A percentile compares a stretch with the other conserved stretches of the same genome.
phyloP scores from a whole-genome alignment of 2,113 vertebrate species.

The Gasterosteus nipponicus region DNA sequence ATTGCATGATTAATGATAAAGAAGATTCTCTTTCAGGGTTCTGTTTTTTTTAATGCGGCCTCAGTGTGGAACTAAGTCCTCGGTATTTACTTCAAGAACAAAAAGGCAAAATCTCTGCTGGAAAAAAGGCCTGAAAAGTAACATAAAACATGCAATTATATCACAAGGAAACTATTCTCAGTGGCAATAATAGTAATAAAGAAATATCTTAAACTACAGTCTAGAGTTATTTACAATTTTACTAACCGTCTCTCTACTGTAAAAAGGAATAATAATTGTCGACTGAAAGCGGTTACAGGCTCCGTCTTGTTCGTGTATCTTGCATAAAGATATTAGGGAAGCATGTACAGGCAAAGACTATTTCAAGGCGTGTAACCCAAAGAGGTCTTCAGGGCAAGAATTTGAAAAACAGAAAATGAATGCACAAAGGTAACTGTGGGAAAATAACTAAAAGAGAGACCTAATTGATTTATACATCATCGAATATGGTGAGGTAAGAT shows the following conservation, averaged over 20 bases:
- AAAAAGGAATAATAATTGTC: not conserved
- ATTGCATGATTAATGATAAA: not conserved
- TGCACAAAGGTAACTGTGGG: not conserved
- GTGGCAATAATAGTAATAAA: too few relatives aligned
- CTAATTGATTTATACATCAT: not conserved
- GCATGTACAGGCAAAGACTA: slow-evolving; percentile 37
- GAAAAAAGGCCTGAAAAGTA: not conserved
- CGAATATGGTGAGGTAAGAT: not conserved
- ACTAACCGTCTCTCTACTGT: not conserved
- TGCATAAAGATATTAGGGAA: not conserved
- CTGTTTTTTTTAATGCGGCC: not conserved
- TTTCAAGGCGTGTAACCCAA: slow-evolving; percentile 22
- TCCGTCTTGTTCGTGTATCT: slow-evolving; percentile 9
- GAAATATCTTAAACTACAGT: not conserved
- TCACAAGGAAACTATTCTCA: not conserved
- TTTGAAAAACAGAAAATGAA: not conserved
- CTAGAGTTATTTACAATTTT: not conserved
- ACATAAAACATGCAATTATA: not conserved
- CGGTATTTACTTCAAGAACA: not conserved
- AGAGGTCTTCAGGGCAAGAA: not conserved
- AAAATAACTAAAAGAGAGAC: not conserved
- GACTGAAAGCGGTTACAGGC: not conserved
- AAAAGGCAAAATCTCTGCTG: not conserved
- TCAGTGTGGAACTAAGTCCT: not conserved
- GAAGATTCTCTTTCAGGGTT: not conserved